Base-by-base conservation (phyloP, 2,888 invertebrate genomes). In the Ormyrus labotus region DNA sequence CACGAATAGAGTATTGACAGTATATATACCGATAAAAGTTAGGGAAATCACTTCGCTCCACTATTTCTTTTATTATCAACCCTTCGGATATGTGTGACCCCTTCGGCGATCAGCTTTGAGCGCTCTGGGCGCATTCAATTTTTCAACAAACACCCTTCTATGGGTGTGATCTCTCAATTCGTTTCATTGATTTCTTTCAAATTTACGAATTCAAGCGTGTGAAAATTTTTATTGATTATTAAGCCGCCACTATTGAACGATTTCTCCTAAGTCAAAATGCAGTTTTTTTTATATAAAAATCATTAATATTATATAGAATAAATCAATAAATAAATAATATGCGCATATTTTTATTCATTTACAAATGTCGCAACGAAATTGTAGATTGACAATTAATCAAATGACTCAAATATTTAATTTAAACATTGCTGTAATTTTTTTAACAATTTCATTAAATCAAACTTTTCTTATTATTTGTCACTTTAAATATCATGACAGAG, bases 81-180 rank as follows among this genome's bases (percentile, higher is more conserved):
- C 72, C 73, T 73, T 73, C 61, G 13, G 5, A 64, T 34, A 10
- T 34, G 6, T 73, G 80, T 78, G 74, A 78, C 76, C 80, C 74
- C 61, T 34, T 78, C 69, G 55, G 19, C 13, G 45, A 70, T 48
- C 48, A 58, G 13, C 8, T 87, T 87, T 85, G 86, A 61, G 60
- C 34, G 11, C 8, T 19, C 2, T 55, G 9, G 1, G 9, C 47
- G 51, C 73, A 13, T 63, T 73, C 55, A 64, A 73, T 73, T 73
- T 64, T 73, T 73, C 47, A 73, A 73, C 64, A 10, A 57, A 55
- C 51, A 5, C 47, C 61, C 34, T 51, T 11, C 34, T 6, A 19
- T 53, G 55, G 55, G 64, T 64, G 73, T 64, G 73, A 73, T 73
- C 63, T 73, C 64, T 73, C 48, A 64, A 73, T 64, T 64, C 61